A percentile compares a stretch with the other conserved stretches of the same genome.
These are phyloP conservation scores for Martes martes DNA, from an alignment of 2,113 vertebrate genomes.

Conservation along the genomic window DNA sequence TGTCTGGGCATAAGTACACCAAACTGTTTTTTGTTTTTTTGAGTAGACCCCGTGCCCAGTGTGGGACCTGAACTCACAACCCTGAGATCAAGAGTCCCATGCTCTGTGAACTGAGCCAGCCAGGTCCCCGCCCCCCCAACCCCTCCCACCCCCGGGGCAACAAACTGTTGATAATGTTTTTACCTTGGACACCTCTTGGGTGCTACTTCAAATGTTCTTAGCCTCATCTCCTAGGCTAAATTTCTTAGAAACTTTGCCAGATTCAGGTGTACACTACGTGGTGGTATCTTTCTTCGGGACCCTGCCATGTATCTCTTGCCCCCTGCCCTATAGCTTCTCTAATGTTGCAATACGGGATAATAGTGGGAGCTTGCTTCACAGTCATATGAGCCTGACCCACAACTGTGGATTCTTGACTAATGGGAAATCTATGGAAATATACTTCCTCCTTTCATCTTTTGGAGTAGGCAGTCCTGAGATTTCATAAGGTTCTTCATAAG, in stretches of 20 bases:
- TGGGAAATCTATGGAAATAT: not conserved
- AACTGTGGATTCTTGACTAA: not conserved
- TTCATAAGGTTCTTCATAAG: not conserved
- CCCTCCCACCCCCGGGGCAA: no score
- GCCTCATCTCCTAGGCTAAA: not conserved
- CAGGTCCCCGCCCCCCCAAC: not conserved
- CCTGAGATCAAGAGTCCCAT: not conserved
- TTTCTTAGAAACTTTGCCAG: not conserved
- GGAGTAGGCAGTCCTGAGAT: not conserved
- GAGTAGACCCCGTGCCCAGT: not conserved
- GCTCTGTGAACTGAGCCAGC: not conserved
- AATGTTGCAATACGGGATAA: not conserved
- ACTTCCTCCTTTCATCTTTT: not conserved
- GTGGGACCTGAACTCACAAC: not conserved
- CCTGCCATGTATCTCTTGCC: not conserved
- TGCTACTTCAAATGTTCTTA: not conserved
- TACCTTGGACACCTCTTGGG: not conserved
- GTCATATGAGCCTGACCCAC: not conserved
- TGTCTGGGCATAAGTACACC: not conserved
- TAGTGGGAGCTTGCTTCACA: not conserved
- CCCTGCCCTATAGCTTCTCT: not conserved
- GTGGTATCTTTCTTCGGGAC: not conserved
- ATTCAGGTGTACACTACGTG: not conserved
- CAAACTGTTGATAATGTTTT: not conserved
- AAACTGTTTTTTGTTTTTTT: not conserved